Conservation (phyloP, 1,140 invertebrate species). For the Cecropterus lyciades region DNA sequence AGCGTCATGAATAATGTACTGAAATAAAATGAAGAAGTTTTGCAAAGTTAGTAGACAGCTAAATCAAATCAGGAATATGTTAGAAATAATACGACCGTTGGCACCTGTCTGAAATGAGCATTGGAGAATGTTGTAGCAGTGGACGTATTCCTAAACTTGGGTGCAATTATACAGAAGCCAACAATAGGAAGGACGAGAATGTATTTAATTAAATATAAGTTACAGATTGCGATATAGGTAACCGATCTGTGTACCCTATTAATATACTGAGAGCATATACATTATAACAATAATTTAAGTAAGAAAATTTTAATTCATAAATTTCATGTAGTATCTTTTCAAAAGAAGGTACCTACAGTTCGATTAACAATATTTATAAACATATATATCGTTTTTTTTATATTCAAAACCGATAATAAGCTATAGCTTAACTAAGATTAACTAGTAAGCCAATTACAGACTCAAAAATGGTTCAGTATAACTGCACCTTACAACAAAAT, state of each 20-base stretch:
- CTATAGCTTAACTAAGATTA: not conserved
- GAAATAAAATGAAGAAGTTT: constrained; percentile 15
- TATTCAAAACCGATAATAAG: too few species aligned
- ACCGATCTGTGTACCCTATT: too few species aligned
- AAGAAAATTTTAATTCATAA: too few species aligned
- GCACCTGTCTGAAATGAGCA: constrained; percentile 52
- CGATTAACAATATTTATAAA: too few species aligned
- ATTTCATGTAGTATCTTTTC: too few species aligned
- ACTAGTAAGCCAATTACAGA: not conserved
- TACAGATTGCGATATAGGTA: too few species aligned
- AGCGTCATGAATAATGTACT: constrained; percentile 3
- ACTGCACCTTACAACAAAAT: constrained; percentile 42
- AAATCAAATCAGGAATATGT: constrained; percentile 46
- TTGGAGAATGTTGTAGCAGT: constrained; percentile 45
- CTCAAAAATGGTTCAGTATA: not conserved
- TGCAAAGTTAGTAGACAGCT: constrained; percentile 22
- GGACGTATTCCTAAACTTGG: constrained; percentile 49
- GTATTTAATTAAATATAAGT: too few species aligned
- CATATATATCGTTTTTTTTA: too few species aligned
- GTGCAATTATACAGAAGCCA: constrained; percentile 4
- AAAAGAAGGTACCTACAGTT: too few species aligned
- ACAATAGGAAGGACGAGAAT: not conserved
- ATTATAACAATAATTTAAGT: too few species aligned
- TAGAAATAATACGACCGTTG: constrained; percentile 46
- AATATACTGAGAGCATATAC: too few species aligned